These are phyloP conservation scores for Macrobrachium nipponense DNA, from an alignment of 1,140 invertebrate species.

Conservation along the genomic window DNA sequence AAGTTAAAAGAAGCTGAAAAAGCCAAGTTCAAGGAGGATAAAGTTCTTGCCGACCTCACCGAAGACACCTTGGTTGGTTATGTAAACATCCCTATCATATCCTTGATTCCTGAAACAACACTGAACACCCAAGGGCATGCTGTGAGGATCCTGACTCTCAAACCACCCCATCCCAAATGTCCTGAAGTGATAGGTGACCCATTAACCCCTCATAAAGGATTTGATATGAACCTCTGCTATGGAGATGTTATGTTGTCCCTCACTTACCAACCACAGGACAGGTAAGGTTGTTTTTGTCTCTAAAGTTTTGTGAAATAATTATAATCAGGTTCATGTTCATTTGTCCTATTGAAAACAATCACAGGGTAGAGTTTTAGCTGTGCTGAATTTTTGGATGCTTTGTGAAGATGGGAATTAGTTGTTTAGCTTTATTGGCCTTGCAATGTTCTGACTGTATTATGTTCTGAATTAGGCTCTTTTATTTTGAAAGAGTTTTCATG, in stretches of 20 bases:
- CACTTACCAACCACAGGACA: slow-evolving; percentile 69
- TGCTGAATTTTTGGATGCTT: too few species aligned
- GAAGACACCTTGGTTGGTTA: slow-evolving; percentile 80
- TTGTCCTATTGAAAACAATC: too few species aligned
- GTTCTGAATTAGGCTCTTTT: too few species aligned
- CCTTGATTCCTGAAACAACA: slow-evolving; percentile 82
- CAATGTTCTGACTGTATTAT: too few species aligned
- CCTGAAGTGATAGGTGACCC: slow-evolving; percentile 65
- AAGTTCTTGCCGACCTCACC: slow-evolving; percentile 63
- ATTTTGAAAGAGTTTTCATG: too few species aligned
- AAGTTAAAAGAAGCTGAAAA: slow-evolving; percentile 66
- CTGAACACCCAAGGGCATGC: slow-evolving; percentile 81
- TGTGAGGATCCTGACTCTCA: slow-evolving; percentile 74
- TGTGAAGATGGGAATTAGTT: too few species aligned
- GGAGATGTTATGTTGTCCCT: slow-evolving; percentile 90
- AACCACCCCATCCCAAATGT: slow-evolving; percentile 67
- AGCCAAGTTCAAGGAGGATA: slow-evolving; percentile 42
- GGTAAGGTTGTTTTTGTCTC: slow-evolving; percentile 40
- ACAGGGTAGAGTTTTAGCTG: too few species aligned
- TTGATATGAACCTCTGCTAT: slow-evolving; percentile 89
- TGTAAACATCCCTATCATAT: slow-evolving; percentile 81
- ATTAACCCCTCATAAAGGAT: slow-evolving; percentile 84
- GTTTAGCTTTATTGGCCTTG: too few species aligned
- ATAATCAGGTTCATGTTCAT: too few species aligned
- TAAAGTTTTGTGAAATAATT: background rate